Evolutionary conservation across 2,888 invertebrate species (phyloP), one percentile per base, ranked within the genome.

Genomic region (Mayetiola destructor): DNA sequence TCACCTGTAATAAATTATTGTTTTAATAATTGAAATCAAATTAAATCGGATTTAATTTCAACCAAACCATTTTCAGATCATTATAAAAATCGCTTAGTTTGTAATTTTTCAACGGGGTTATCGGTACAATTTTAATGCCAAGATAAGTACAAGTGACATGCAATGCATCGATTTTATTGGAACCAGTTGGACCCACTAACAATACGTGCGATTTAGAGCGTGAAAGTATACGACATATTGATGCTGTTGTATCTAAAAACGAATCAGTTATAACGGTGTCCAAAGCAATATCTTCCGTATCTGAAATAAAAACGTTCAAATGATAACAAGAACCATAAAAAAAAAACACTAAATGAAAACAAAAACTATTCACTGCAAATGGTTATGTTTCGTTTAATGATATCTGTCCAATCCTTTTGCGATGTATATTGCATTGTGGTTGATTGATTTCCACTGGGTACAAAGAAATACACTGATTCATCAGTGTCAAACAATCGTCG

Each of bases 101-200:
- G 64, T 84, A 85, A 16, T 73, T 73, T 23, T 76, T 68, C 1
- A 76, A 74, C 37, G 82, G 76, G 63, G 80, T 73, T 40, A 72
- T 73, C 1, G 72, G 66, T 57, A 76, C 65, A 12, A 81, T 64
- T 48, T 79, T 77, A 56, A 87, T 83, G 56, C 82, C 79, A 62
- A 85, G 80, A 66, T 88, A 75, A 56, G 85, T 79, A 9, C 88
- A 81, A 1, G 83, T 78, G 5, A 91, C 74, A 62, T 80, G 80
- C 0, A 90, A 78, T 1, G 90, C 85, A 12, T 87, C 84, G 64
- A 88, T 78, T 36, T 93, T 77, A 0, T 94, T 90, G 55, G 80
- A 80, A 42, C 93, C 95, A 30, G 86, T 80, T 61, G 82, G 76
- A 0, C 90, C 91, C 61, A 85, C 80, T 61, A 72, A 53, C 16